Evolutionary conservation across 1,140 invertebrate species (phyloP).

Genomic region (Drosophila murphyi): DNA sequence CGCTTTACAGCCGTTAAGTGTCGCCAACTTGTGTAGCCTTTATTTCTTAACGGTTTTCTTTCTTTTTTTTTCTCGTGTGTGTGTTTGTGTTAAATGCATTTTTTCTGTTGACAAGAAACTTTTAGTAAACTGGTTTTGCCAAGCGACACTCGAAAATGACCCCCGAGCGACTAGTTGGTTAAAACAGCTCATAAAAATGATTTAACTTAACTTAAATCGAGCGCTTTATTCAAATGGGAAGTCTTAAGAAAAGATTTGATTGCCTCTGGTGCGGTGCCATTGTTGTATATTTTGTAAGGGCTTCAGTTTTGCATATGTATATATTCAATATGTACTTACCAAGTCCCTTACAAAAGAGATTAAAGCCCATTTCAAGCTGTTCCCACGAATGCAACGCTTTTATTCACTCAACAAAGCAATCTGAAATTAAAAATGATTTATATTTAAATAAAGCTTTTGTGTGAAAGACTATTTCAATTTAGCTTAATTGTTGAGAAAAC

Average conservation of each 20-base stretch:
- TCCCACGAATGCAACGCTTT: constrained; percentile 6
- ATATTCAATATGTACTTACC: neutral
- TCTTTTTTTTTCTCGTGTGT: constrained; percentile 42
- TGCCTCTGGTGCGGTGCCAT: neutral
- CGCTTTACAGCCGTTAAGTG: constrained; percentile 70
- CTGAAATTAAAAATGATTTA: neutral
- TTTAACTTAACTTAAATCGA: constrained; percentile 49
- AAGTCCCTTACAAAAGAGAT: constrained; percentile 18
- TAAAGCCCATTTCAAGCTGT: constrained; percentile 6
- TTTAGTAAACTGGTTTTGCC: constrained; percentile 54
- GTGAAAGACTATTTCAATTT: constrained; percentile 2
- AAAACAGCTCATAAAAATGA: constrained; percentile 65
- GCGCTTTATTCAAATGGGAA: neutral
- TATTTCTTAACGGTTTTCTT: constrained; percentile 41
- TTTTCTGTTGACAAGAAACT: constrained; percentile 56
- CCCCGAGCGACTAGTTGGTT: constrained; percentile 24
- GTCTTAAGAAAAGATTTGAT: neutral
- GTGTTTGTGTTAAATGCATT: constrained; percentile 56
- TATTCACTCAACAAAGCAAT: neutral
- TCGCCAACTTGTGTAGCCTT: constrained; percentile 68
- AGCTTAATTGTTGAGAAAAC: neutral
- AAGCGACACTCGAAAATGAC: constrained; percentile 41
- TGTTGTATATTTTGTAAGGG: constrained; percentile 16
- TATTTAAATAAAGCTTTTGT: neutral
- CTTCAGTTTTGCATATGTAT: constrained; percentile 27